Evolutionary conservation across 2,797 vertebrate species (phyloP).

Genomic region (Ammospiza maritima): DNA sequence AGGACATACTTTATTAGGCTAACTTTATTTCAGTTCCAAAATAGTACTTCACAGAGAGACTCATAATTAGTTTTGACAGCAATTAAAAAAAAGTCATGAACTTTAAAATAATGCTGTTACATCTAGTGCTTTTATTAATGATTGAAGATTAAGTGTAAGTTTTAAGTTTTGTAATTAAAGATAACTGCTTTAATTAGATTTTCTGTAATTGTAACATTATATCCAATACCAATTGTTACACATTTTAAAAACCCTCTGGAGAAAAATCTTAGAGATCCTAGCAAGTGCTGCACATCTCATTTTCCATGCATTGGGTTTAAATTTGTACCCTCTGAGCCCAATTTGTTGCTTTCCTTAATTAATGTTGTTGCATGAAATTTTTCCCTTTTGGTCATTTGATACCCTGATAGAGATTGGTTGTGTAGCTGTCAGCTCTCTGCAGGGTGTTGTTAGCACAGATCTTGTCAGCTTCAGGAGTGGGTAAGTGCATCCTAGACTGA

Average conservation of each 20-base stretch:
- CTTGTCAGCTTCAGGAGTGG: background rate
- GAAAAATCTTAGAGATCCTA: background rate
- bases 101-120: background rate
- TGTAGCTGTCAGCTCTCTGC: background rate
- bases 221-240: background rate
- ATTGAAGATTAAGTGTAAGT: background rate
- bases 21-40: constrained; percentile 67
- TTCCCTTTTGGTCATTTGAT: background rate
- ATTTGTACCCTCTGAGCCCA: background rate
- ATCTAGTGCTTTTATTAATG: background rate
- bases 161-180: constrained; percentile 9
- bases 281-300: background rate
- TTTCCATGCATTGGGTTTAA: background rate
- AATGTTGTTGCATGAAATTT: background rate
- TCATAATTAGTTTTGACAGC: constrained; percentile 14
- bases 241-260: background rate
- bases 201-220: constrained; percentile 4
- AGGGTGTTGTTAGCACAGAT: background rate
- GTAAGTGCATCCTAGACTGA: background rate
- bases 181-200: constrained; percentile 4
- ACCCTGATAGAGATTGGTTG: background rate
- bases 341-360: constrained; percentile 16
- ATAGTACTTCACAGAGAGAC: constrained; percentile 80
- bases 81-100: background rate
- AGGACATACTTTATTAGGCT: constrained; percentile 41